These are phyloP conservation scores for Chiridota heheva DNA, from an alignment of 35 echinoderm and acorn worm species.

Conservation along the genomic window DNA sequence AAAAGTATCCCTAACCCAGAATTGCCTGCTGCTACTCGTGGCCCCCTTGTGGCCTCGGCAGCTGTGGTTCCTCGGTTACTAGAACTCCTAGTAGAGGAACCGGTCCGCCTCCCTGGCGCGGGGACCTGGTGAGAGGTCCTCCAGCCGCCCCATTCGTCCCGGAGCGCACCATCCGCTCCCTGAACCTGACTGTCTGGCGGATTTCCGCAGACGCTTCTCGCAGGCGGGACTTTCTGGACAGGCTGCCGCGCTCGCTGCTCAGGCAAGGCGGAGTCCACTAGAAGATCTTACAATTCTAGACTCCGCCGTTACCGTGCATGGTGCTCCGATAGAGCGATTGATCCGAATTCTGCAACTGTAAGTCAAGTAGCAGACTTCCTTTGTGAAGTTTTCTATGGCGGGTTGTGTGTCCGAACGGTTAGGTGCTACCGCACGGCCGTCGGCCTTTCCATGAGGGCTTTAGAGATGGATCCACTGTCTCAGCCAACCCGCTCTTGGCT, in stretches of 20 bases:
- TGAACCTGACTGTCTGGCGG: background rate
- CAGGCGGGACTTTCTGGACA: slow-evolving; percentile 29
- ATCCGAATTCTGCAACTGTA: slow-evolving; percentile 48
- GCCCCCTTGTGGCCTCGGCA: background rate
- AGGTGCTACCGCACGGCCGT: slow-evolving; percentile 41
- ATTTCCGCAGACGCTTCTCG: background rate
- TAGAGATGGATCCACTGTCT: slow-evolving; percentile 10
- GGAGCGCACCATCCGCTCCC: background rate
- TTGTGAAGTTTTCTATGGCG: background rate
- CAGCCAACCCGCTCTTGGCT: no score
- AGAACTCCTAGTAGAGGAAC: slow-evolving; percentile 13
- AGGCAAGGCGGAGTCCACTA: background rate
- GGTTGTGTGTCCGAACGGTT: background rate
- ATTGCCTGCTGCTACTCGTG: background rate
- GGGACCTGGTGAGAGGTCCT: background rate
- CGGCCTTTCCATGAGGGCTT: slow-evolving; percentile 16
- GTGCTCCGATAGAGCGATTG: slow-evolving; percentile 10
- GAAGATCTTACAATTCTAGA: slow-evolving; percentile 18
- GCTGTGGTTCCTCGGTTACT: background rate
- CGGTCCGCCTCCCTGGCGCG: no score
- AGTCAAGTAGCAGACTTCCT: slow-evolving; percentile 48
- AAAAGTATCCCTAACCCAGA: background rate
- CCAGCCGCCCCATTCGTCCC: background rate
- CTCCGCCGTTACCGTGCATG: slow-evolving; percentile 24
- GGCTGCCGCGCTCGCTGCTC: slow-evolving; percentile 8